A percentile compares a stretch with the other conserved stretches of the same genome.
Conservation (phyloP, 2,797 vertebrate genomes). For the Eidolon dupreanum region DNA sequence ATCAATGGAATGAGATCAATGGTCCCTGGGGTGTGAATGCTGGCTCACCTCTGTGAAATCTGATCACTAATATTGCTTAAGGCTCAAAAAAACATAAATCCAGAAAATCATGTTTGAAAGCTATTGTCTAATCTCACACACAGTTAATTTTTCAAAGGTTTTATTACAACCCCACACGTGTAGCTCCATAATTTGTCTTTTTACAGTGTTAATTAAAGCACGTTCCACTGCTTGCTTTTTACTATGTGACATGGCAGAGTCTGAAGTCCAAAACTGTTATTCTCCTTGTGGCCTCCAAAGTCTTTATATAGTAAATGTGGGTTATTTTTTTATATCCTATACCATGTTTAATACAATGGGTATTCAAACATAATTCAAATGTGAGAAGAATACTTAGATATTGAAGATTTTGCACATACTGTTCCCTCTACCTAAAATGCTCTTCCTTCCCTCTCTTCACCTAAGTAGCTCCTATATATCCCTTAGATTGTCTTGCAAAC, state of each 20-base stretch:
- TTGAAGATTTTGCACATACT: not conserved
- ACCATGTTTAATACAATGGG: not conserved
- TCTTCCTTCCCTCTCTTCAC: not conserved
- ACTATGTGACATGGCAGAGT: not conserved
- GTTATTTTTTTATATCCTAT: not conserved
- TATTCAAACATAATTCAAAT: not conserved
- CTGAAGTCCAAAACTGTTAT: not conserved
- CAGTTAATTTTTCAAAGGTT: not conserved
- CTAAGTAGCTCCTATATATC: not conserved
- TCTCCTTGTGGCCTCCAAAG: not conserved
- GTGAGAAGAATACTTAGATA: not conserved
- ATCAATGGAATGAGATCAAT: not conserved
- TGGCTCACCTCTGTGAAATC: not conserved
- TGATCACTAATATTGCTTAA: not conserved
- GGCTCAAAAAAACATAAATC: not conserved
- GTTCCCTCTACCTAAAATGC: not conserved
- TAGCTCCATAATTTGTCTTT: not conserved
- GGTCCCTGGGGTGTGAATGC: not conserved
- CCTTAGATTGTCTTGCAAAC: not conserved
- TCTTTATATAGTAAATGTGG: not conserved
- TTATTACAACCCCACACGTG: not conserved
- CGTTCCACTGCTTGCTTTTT: not conserved
- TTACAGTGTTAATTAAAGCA: not conserved
- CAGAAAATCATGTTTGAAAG: slow-evolving; percentile 13
- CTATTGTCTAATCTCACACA: not conserved